A percentile compares a stretch with the other conserved stretches of the same genome.
phyloP scores from a whole-genome alignment of 2,888 invertebrate genomes.

The Thymelicus lineola region DNA sequence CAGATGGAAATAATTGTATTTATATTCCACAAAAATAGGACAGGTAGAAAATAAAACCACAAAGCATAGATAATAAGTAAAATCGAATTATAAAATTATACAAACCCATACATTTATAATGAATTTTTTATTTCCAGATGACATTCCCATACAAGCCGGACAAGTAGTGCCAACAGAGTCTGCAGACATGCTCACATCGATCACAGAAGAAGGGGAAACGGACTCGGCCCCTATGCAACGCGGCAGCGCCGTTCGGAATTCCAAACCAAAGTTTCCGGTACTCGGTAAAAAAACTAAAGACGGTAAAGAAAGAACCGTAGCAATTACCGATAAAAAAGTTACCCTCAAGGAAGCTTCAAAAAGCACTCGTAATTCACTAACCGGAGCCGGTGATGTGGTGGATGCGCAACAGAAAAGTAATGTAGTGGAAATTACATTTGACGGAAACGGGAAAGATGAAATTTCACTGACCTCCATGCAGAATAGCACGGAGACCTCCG shows the following conservation, averaged over 20 bases:
- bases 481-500: conserved; percentile 75
- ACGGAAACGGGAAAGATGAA: conserved; percentile 78
- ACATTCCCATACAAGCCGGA: conserved; percentile 93
- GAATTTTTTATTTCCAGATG: conserved; percentile 85
- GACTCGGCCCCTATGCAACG: conserved; percentile 80
- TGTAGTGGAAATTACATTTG: conserved; percentile 63
- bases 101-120: neutral
- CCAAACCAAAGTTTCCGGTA: conserved; percentile 88
- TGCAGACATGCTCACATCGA: conserved; percentile 86
- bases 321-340: conserved; percentile 72
- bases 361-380: conserved; percentile 76
- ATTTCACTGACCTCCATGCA: conserved; percentile 72
- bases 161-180: conserved; percentile 86
- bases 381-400: conserved; percentile 77
- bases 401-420: conserved; percentile 77
- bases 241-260: conserved; percentile 76
- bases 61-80: no score
- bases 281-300: conserved; percentile 87
- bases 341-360: conserved; percentile 77
- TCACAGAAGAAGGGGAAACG: conserved; percentile 88
- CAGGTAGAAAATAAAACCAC: no score
- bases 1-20: no score
- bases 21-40: no score
- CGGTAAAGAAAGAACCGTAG: conserved; percentile 73
- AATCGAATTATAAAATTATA: no score